Base-by-base conservation (phyloP, 2,888 invertebrate genomes). In the Antheraea assamensis region DNA sequence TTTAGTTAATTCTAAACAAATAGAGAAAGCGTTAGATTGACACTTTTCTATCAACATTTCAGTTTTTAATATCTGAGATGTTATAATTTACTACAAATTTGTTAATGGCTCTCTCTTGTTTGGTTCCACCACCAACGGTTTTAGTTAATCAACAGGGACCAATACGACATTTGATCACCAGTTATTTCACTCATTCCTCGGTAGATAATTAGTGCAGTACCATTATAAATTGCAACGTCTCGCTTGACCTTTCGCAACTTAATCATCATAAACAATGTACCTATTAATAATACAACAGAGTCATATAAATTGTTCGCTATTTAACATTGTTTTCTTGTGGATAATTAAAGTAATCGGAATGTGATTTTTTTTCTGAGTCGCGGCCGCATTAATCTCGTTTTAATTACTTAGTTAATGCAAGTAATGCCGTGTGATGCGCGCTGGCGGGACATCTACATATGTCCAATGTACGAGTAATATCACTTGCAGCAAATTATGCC, bases 401-500 rank as follows among this genome's bases (percentile, higher is more conserved):
- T 27, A 30, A 64, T 64, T 64, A 64, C 61, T 64, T 15, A 64
- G 27, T 64, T 30, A 64, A 64, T 64, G 61, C 61, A 15, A 64
- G 61, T 30, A 30, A 64, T 30, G 27, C 30, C 15, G 13, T 1
- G 30, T 30, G 27, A 30, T 30, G 61, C 27, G 61, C 61, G 30
- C 30, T 61, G 15, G 27, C 61, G 27, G n/a, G 61, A 61, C 61
- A 64, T 17, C 61, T 64, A 30, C 61, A 21, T 17, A 30, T 30
- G 30, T 64, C 17, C 17, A 64, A 64, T 27, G 27, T 61, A n/a
- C n/a, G n/a, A n/a, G n/a, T n/a, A 61, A 61, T 64, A 64, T 64
- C 61, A 64, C 61, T 64, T 64, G 61, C 61, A 64, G 27, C 30
- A 27, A 64, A 64, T 30, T 64, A 64, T 64, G 61, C 30, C 15